Evolutionary conservation across 92 coral and sea anemone species (phyloP), one percentile per base, ranked within the genome.

Genomic region (Isaurus tuberculatus): DNA sequence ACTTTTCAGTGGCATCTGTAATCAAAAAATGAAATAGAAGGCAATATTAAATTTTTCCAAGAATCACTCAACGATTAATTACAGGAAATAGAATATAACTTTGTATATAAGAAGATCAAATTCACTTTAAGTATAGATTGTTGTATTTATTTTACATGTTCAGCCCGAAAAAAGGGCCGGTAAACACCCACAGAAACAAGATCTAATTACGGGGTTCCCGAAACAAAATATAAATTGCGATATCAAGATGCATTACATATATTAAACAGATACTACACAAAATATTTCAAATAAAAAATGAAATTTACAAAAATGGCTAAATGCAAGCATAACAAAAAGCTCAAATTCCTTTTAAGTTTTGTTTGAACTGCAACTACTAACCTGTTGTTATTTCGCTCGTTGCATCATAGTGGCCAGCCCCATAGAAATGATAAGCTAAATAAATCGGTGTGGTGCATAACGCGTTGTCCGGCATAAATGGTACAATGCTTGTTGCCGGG

Each of bases 361-460:
- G 58, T 49, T 49, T 49, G n/a, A 49, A 49, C 58, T 49, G 58
- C 58, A 49, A 19, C 58, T 49, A 49, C 58, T 49, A 49, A 49
- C 58, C 58, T 49, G 58, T 49, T 49, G 58, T 49, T 49, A 49
- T 49, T 49, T 49, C 58, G 31, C 9, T 53, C 13, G 31, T 31
- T 20, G 7, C 37, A 53, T 3, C 79, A 40, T 2, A 53, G 61
- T 86, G 84, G 2, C 89, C 89, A 44, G 89, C 84, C 2, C 89
- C 89, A 10, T 10, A 23, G 37, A 78, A 72, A 36, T 37, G 32
- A 25, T 48, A 86, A 7, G 84, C 88, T 36, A 85, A 8, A 70
- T 75, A 85, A 2, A 85, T n/a, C 26, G 55, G 32, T 19, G 28
- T 19, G 30, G 36, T 29, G 15, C 37, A 53, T 11, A 86, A 40